phyloP scores from a whole-genome alignment of 1,140 invertebrate genomes.

The Anoplolepis gracilipes region DNA sequence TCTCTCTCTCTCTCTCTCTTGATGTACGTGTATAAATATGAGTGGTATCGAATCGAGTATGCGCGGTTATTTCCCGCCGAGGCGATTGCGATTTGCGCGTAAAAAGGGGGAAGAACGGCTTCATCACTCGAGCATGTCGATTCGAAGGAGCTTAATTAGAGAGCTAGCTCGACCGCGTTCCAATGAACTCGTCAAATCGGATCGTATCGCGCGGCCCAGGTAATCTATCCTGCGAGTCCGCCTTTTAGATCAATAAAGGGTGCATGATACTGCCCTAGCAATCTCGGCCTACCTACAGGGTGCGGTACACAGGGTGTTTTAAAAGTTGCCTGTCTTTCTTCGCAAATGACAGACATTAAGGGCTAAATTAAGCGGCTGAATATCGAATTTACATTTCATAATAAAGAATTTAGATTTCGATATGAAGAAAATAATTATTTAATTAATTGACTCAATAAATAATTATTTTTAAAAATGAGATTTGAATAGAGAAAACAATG shows the following conservation, averaged over 20 bases:
- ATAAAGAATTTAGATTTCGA: background rate
- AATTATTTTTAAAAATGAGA: too few relatives aligned
- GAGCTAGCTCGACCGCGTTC: background rate
- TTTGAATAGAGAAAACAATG: background rate
- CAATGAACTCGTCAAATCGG: conserved; percentile 9
- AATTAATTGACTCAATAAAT: too few relatives aligned
- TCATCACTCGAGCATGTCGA: conserved; percentile 1
- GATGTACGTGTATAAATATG: conserved; percentile 59
- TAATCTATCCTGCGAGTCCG: conserved; percentile 38
- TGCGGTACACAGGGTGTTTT: background rate
- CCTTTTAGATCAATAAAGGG: conserved; percentile 59
- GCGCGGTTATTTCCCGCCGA: conserved; percentile 60
- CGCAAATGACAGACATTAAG: background rate
- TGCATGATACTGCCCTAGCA: conserved; percentile 44
- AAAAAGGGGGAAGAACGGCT: background rate
- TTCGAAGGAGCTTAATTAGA: background rate
- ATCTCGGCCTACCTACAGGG: conserved; percentile 25
- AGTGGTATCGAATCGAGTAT: conserved; percentile 64
- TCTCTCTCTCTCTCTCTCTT: background rate
- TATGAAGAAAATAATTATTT: background rate
- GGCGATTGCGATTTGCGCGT: conserved; percentile 5
- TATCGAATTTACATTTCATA: background rate
- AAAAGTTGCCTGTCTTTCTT: background rate
- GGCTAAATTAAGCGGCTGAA: background rate
- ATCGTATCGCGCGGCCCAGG: conserved; percentile 13